phyloP scores from a whole-genome alignment of 2,113 vertebrate genomes.

The Campylomormyrus tamandua region DNA sequence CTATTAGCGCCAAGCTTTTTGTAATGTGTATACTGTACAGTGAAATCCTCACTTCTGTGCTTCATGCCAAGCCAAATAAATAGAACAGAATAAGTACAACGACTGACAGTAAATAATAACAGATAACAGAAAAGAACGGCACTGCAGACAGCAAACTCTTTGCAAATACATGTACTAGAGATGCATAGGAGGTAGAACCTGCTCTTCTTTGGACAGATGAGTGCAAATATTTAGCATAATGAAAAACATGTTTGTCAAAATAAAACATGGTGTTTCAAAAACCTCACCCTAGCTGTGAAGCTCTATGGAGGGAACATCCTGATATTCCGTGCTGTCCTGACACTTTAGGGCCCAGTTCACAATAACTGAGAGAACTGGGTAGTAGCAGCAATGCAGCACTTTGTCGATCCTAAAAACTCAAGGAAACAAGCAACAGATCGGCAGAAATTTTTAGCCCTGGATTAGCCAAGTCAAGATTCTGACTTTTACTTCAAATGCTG shows the following conservation, averaged over 20 bases:
- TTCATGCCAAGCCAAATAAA: not conserved
- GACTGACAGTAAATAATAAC: not conserved
- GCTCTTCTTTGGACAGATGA: not conserved
- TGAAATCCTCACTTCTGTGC: not conserved
- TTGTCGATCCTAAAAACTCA: not conserved
- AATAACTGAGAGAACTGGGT: not conserved
- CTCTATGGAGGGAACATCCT: not conserved
- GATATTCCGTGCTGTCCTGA: not conserved
- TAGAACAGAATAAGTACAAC: not conserved
- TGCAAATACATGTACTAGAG: not conserved
- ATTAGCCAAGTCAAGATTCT: not conserved
- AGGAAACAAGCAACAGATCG: not conserved
- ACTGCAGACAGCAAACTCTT: not conserved
- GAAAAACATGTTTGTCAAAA: not conserved
- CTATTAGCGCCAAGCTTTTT: not conserved
- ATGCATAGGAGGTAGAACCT: not conserved
- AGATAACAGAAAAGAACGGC: not conserved
- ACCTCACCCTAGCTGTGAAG: not conserved
- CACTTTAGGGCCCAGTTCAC: not conserved
- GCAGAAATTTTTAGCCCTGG: not conserved
- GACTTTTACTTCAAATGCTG: not conserved
- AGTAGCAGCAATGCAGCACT: not conserved
- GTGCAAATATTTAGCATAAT: not conserved
- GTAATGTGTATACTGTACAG: not conserved
- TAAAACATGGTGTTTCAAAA: not conserved